Evolutionary conservation across 2,888 invertebrate genomes (phyloP).

Genomic region (Eupelmus urozonus): DNA sequence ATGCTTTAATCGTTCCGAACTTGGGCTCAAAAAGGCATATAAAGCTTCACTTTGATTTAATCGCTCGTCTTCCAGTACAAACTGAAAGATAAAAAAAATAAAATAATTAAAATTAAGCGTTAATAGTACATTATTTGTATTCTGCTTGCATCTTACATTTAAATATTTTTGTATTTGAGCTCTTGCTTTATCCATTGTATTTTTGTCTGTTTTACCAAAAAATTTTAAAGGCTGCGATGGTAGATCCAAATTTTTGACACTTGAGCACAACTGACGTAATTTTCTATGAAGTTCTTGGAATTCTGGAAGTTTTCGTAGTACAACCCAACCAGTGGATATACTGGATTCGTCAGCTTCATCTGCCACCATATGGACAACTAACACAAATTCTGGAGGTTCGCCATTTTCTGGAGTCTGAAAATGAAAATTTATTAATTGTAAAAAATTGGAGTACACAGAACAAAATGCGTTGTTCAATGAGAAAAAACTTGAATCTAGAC

Average conservation of each 20-base stretch:
- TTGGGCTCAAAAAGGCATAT: slow-evolving; percentile 94
- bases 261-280: slow-evolving; percentile 88
- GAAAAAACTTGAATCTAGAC: too few species aligned
- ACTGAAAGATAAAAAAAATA: slow-evolving; percentile 78
- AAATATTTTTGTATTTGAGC: slow-evolving; percentile 90
- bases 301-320: slow-evolving; percentile 81
- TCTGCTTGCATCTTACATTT: slow-evolving; percentile 81
- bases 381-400: slow-evolving; percentile 85
- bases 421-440: too few species aligned
- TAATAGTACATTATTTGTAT: slow-evolving; percentile 27
- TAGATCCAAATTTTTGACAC: slow-evolving; percentile 88
- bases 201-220: slow-evolving; percentile 90
- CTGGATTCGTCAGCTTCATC: slow-evolving; percentile 81
- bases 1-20: slow-evolving; percentile 92
- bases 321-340: slow-evolving; percentile 85
- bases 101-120: slow-evolving; percentile 34
- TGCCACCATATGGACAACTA: slow-evolving; percentile 88
- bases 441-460: too few species aligned
- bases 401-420: slow-evolving; percentile 82
- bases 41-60: slow-evolving; percentile 93
- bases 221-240: slow-evolving; percentile 90
- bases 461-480: too few species aligned
- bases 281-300: slow-evolving; percentile 91
- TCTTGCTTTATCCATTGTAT: slow-evolving; percentile 89
- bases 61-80: slow-evolving; percentile 90